These are phyloP conservation scores for Seriola quinqueradiata DNA, from an alignment of 2,113 vertebrate species.

Conservation along the genomic window DNA sequence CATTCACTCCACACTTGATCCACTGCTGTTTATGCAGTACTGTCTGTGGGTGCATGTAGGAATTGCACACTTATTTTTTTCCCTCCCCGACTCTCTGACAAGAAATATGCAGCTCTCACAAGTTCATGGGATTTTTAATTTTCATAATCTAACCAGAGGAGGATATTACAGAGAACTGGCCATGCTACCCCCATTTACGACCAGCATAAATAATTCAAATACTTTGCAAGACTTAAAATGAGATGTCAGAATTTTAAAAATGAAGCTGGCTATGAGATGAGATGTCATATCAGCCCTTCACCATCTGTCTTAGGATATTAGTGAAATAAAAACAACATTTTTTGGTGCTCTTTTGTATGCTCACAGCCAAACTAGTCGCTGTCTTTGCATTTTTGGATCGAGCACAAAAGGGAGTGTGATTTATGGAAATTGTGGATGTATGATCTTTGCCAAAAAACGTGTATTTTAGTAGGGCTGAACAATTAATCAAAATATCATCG, in stretches of 20 bases:
- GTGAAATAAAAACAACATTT: slow-evolving; percentile 38
- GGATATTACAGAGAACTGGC: slow-evolving; percentile 42
- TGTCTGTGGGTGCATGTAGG: slow-evolving; percentile 2
- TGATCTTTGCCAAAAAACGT: slow-evolving; percentile 42
- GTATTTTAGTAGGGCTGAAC: slow-evolving; percentile 28
- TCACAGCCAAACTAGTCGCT: slow-evolving; percentile 56
- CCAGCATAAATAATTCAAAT: slow-evolving; percentile 69
- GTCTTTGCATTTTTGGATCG: slow-evolving; percentile 41
- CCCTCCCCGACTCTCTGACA: slow-evolving; percentile 12
- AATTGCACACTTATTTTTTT: slow-evolving; percentile 9
- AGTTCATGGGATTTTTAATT: slow-evolving; percentile 57
- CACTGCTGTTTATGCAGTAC: slow-evolving; percentile 8
- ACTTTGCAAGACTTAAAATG: slow-evolving; percentile 67
- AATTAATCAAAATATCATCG: too few species aligned
- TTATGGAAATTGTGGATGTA: slow-evolving; percentile 61
- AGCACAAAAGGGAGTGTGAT: slow-evolving; percentile 35
- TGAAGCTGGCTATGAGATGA: slow-evolving; percentile 53
- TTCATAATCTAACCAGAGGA: slow-evolving; percentile 51
- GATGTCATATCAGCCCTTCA: slow-evolving; percentile 48
- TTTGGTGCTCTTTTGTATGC: slow-evolving; percentile 4
- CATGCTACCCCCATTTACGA: slow-evolving; percentile 26
- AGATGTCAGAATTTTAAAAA: slow-evolving; percentile 65
- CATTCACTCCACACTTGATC: background rate
- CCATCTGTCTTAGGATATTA: slow-evolving; percentile 53
- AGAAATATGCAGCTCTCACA: slow-evolving; percentile 50